Evolutionary conservation across 2,113 vertebrate genomes (phyloP), one percentile per base, ranked within the genome.

Genomic region (Dromas ardeola): DNA sequence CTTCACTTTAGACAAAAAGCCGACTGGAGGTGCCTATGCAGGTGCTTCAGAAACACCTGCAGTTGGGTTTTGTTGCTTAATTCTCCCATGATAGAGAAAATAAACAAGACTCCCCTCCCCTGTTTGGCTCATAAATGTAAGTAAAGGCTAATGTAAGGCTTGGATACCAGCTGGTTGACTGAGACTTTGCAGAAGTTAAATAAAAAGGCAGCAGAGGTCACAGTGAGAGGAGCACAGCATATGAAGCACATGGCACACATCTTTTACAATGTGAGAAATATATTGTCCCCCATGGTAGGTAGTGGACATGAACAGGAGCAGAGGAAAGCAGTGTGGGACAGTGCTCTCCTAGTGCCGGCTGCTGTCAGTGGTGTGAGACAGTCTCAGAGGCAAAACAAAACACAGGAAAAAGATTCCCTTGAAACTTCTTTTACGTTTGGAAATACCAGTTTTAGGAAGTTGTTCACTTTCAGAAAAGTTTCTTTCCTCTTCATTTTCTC

Each of bases 231-330:
- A 88, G 47, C 42, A 70, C 16, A 26, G 50, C 21, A 11, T 0
- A 0, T 15, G 47, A 50, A 29, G 45, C 29, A 32, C 25, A 9
- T 8, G 15, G 38, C 6, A 7, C n/a, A 23, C 1, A 2, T 14
- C 11, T 83, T 40, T 73, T 30, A 27, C 18, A 30, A 2, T 5
- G 11, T 65, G 22, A 52, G 22, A 70, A 63, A 38, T n/a, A 12
- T 1, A 10, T n/a, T 66, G 14, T 55, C 21, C 55, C 36, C 36
- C 34, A 3, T 11, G 20, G 58, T 25, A n/a, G 40, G 13, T 32
- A 43, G 34, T 3, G 8, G 56, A 65, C 43, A 43, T 19, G 13
- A 49, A 63, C 3, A 77, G 58, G 34, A 90, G 36, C 0, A 4
- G 25, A 56, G 26, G 29, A 72, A 93, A 93, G 58, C 30, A 47